Percentiles rank a stretch among this genome's conserved stretches.
Evolutionary conservation across 2,113 vertebrate species (phyloP).

Genomic region (Excalfactoria chinensis): DNA sequence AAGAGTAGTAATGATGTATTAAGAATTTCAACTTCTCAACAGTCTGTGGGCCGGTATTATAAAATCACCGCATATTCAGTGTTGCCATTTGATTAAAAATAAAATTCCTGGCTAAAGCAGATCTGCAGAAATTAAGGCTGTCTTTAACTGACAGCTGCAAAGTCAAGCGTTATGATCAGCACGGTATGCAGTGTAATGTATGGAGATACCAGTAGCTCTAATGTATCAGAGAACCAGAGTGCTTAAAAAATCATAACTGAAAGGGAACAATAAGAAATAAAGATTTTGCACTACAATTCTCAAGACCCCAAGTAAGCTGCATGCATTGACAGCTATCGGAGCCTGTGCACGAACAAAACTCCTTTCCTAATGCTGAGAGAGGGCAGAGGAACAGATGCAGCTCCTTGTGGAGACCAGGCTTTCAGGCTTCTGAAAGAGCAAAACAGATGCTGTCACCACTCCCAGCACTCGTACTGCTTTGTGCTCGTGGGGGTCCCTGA

Average conservation of each 20-base stretch:
- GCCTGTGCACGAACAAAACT: background rate
- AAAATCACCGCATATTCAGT: background rate
- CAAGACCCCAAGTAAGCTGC: background rate
- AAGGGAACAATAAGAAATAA: background rate
- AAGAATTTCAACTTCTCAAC: background rate
- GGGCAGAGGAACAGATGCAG: background rate
- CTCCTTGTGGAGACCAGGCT: fast-evolving
- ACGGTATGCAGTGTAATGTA: background rate
- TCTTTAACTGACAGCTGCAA: background rate
- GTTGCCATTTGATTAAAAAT: slow-evolving; percentile 4
- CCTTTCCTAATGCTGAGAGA: background rate
- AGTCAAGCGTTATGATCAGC: background rate
- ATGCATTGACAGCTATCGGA: background rate
- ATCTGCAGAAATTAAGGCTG: background rate
- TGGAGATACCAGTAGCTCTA: background rate
- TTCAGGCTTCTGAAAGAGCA: fast-evolving
- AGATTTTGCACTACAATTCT: background rate
- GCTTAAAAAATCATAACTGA: background rate
- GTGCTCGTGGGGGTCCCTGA: background rate
- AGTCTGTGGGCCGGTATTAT: background rate
- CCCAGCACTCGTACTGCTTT: background rate
- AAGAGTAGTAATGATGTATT: background rate
- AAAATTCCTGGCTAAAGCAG: background rate
- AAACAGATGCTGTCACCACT: background rate
- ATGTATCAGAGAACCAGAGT: background rate